Evolutionary conservation across 2,113 vertebrate genomes (phyloP), one percentile per base, ranked within the genome.

Genomic region (Nibea albiflora): DNA sequence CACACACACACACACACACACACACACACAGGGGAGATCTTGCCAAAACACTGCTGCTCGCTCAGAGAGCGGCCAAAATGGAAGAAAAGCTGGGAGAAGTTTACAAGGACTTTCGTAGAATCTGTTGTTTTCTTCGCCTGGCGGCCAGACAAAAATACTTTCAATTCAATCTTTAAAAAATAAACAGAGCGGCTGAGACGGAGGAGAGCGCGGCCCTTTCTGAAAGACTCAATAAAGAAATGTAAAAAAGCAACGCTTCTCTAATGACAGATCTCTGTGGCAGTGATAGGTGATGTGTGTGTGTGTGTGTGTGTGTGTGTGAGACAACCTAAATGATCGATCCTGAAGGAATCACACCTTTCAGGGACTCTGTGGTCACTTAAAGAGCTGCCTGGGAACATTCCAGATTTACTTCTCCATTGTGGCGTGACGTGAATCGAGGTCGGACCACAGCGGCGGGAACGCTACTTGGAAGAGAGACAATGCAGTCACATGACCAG

Each of bases 11-110:
- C 24, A 26, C 24, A 26, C 24, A 26, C 24, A 26, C 24, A 26
- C 24, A 26, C 24, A 26, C 24, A 26, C 24, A 26, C 24, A 39
- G 52, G 71, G 84, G 76, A 83, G 70, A 58, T 4, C n/a, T 35
- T 82, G 89, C 85, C 90, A 92, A 76, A 90, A 85, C 47, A 47
- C 35, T 35, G 35, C 68, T 74, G 80, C 85, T 85, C 82, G 67
- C 81, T 44, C 60, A 84, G 53, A 78, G 73, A 83, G 72, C 87
- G 88, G 88, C 87, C 87, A 91, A 86, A 83, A 85, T 70, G 72
- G 75, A 57, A 81, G 81, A 35, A 83, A 79, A 88, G 78, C 80
- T 76, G 87, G 85, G 91, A 88, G 81, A 87, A 81, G 80, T 87
- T 88, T 79, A 82, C 69, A 80, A 83, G 57, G 66, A 85, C 73